phyloP scores from a whole-genome alignment of 2,113 vertebrate genomes.

The Aspiorhynchus laticeps region DNA sequence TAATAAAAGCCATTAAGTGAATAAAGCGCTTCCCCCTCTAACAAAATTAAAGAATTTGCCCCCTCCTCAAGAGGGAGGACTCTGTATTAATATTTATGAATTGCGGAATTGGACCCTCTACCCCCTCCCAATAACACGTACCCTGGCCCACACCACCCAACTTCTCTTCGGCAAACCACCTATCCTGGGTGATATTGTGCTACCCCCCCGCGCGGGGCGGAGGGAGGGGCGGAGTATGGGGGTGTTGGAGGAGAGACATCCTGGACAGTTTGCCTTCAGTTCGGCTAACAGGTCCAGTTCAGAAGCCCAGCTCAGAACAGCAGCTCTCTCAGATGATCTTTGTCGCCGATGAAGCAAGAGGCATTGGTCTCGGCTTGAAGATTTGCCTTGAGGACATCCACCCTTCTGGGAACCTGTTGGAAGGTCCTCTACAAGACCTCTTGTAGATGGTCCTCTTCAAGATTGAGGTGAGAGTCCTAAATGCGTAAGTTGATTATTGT shows the following conservation, averaged over 20 bases:
- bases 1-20: slow-evolving; percentile 88
- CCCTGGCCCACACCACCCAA: slow-evolving; percentile 68
- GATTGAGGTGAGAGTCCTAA: slow-evolving; percentile 39
- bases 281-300: slow-evolving; percentile 68
- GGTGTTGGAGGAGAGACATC: slow-evolving; percentile 72
- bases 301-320: slow-evolving; percentile 60
- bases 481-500: background rate
- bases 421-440: slow-evolving; percentile 17
- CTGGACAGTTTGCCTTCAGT: slow-evolving; percentile 75
- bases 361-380: background rate
- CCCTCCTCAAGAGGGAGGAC: slow-evolving; percentile 74
- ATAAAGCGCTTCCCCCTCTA: slow-evolving; percentile 86
- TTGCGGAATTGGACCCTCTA: slow-evolving; percentile 73
- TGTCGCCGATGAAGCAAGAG: background rate
- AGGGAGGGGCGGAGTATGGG: slow-evolving; percentile 73
- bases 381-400: background rate
- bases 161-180: slow-evolving; percentile 72
- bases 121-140: slow-evolving; percentile 63
- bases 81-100: slow-evolving; percentile 87
- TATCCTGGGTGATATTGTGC: slow-evolving; percentile 74
- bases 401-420: slow-evolving; percentile 26
- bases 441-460: background rate
- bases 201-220: slow-evolving; percentile 73
- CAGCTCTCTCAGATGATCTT: slow-evolving; percentile 11
- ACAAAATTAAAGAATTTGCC: slow-evolving; percentile 85